Evolutionary conservation across 2,113 vertebrate genomes (phyloP), one percentile per base, ranked within the genome.

Genomic region (Sterrhoptilus dennistouni): DNA sequence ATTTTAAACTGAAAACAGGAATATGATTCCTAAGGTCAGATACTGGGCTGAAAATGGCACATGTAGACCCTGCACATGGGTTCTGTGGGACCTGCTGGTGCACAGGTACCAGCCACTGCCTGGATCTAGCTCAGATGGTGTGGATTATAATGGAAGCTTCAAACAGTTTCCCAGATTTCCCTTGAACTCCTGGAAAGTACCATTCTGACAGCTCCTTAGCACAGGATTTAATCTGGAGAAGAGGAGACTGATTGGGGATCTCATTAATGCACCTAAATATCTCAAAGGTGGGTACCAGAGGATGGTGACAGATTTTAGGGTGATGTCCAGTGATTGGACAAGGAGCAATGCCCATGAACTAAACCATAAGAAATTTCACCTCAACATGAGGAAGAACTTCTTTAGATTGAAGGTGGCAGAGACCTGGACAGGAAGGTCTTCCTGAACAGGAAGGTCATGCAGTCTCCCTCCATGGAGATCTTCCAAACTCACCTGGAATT

Each of bases 1-100:
- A 38, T 61, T 76, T 71, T 35, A 60, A 74, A n/a, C 18, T 79
- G 70, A 35, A 71, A 88, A 44, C 7, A 63, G 14, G 12, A 57
- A 44, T 64, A 31, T 2, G 2, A 38, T 89, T 79, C 65, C 29
- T 29, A 20, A 74, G 22, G 12, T 57, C 3, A 3, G 12, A 5
- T 69, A 19, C 6, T 79, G 38, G 45, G 17, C 60, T 79, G 71
- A 21, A 52, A 65, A 53, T 3, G 4, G 38, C 56, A 60, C 3
- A 0, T 0, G 1, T 60, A 18, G 40, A 50, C 35, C 19, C 19
- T 18, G 17, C 2, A 3, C 8, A 12, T n/a, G 50, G 28, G 35
- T 9, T 74, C 40, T 42, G 14, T 1, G 15, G 56, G 56, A 70
- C n/a, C 36, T 1, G 3, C 76, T 71, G 65, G 14, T 45, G 24